Evolutionary conservation across 2,888 invertebrate genomes (phyloP).

Genomic region (Pteria penguin): DNA sequence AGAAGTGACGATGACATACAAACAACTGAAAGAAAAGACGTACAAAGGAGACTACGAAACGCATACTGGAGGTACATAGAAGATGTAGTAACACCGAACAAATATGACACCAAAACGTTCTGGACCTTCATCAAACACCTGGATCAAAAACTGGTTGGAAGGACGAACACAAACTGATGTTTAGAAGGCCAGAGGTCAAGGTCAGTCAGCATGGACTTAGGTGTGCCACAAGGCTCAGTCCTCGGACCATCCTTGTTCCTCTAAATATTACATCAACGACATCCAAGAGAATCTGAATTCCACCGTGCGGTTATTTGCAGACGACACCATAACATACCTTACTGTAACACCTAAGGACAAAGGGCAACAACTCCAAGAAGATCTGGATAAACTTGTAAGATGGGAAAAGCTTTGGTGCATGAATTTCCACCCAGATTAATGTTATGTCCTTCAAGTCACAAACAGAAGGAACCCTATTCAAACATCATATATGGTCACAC

Average conservation of each 20-base stretch:
- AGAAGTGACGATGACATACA: neutral
- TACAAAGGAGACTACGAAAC: neutral
- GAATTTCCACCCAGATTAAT: too few relatives aligned
- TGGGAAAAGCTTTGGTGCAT: too few relatives aligned
- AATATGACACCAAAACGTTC: slow-evolving; percentile 11
- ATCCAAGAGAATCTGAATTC: slow-evolving; percentile 10
- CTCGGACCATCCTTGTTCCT: slow-evolving; percentile 13
- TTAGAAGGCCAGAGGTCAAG: slow-evolving; percentile 11
- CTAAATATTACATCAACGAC: slow-evolving; percentile 36
- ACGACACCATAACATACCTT: slow-evolving; percentile 2
- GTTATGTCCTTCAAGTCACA: too few relatives aligned
- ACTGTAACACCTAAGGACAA: too few relatives aligned
- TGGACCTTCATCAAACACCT: slow-evolving; percentile 37
- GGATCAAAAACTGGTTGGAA: slow-evolving; percentile 15
- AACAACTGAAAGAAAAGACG: neutral
- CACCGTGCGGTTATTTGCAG: neutral
- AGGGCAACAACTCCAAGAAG: too few relatives aligned
- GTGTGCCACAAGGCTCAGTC: slow-evolving; percentile 26
- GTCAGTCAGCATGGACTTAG: slow-evolving; percentile 5
- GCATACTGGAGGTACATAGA: slow-evolving; percentile 32
- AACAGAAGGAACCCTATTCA: too few relatives aligned
- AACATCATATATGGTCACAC: too few relatives aligned
- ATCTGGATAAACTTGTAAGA: too few relatives aligned
- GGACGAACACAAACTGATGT: slow-evolving; percentile 9
- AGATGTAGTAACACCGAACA: neutral